Evolutionary conservation across 2,113 vertebrate genomes (phyloP).

Genomic region (Ceuthmochares aereus): DNA sequence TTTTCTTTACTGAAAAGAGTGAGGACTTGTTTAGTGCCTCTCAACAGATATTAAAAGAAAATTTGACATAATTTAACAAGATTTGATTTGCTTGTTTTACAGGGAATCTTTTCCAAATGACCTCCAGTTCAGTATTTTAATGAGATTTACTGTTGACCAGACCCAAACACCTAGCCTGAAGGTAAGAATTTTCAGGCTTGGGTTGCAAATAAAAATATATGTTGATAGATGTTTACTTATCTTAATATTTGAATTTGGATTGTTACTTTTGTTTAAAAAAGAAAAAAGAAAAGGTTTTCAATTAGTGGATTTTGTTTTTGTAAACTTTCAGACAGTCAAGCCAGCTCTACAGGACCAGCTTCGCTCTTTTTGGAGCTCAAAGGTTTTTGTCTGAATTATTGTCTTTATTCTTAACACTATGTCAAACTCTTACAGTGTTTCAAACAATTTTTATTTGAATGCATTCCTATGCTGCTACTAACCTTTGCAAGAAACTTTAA

Average conservation of each 20-base stretch:
- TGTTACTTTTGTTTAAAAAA: background rate
- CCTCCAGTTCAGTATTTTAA: conserved; percentile 96
- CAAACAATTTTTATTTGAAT: conserved; percentile 67
- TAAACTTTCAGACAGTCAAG: conserved; percentile 85
- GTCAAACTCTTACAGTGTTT: conserved; percentile 65
- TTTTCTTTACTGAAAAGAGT: background rate
- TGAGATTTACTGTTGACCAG: conserved; percentile 98
- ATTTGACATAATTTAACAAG: fast-evolving
- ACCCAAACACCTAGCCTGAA: conserved; percentile 97
- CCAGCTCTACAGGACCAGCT: conserved; percentile 84
- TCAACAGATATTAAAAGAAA: background rate
- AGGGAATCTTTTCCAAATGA: conserved; percentile 98
- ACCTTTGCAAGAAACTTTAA: conserved; percentile 68
- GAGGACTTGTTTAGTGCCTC: background rate
- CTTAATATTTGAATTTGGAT: conserved; percentile 34
- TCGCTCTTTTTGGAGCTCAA: conserved; percentile 84
- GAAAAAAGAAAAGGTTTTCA: conserved; percentile 53
- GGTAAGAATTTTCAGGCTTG: conserved; percentile 75
- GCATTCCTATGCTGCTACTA: conserved; percentile 76
- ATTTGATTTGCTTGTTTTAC: conserved; percentile 23
- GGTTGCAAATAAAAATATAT: background rate
- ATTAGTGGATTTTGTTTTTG: conserved; percentile 81
- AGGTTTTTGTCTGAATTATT: conserved; percentile 84
- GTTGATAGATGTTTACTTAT: background rate
- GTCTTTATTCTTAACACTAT: conserved; percentile 73